These are phyloP conservation scores for Cyclina sinensis DNA, from an alignment of 1,140 invertebrate genomes.

Conservation along the genomic window DNA sequence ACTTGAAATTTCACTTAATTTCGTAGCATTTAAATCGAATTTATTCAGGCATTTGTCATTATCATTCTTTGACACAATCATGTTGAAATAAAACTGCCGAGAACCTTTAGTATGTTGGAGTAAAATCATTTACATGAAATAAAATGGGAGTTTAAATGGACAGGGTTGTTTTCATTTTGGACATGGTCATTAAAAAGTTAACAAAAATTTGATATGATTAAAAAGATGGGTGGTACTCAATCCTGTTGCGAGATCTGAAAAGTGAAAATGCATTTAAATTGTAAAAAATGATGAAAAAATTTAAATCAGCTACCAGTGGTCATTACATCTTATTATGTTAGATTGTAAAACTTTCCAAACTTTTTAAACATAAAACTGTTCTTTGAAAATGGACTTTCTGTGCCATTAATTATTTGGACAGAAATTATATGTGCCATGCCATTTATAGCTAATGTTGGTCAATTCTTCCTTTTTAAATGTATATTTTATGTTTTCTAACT, in stretches of 20 bases:
- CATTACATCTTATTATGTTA: slow-evolving; percentile 15
- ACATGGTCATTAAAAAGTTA: slow-evolving; percentile 29
- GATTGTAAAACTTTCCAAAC: slow-evolving; percentile 41
- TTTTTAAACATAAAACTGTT: slow-evolving; percentile 15
- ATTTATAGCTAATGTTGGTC: slow-evolving; percentile 61
- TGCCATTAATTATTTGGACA: slow-evolving; percentile 36
- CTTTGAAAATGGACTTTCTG: slow-evolving; percentile 25
- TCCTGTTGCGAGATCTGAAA: slow-evolving; percentile 36
- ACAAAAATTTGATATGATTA: slow-evolving; percentile 50
- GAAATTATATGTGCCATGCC: slow-evolving; percentile 59
- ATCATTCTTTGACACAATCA: slow-evolving; percentile 50
- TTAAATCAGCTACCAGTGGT: slow-evolving; percentile 40
- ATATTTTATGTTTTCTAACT: slow-evolving; percentile 66
- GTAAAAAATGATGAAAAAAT: slow-evolving; percentile 56
- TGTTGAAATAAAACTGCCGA: slow-evolving; percentile 33
- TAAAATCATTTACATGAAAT: slow-evolving; percentile 47
- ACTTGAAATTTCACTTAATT: neutral
- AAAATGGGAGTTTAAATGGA: slow-evolving; percentile 14
- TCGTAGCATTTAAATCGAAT: neutral
- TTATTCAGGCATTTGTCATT: slow-evolving; percentile 10
- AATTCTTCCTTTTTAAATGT: slow-evolving; percentile 43
- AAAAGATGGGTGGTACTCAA: neutral
- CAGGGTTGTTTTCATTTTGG: slow-evolving; percentile 7
- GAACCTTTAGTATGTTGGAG: slow-evolving; percentile 11
- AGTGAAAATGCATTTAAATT: slow-evolving; percentile 68